A percentile compares a stretch with the other conserved stretches of the same genome.
Evolutionary conservation across 53 echinoderm and acorn worm species (phyloP).

Genomic region (Holothuria leucospilota): DNA sequence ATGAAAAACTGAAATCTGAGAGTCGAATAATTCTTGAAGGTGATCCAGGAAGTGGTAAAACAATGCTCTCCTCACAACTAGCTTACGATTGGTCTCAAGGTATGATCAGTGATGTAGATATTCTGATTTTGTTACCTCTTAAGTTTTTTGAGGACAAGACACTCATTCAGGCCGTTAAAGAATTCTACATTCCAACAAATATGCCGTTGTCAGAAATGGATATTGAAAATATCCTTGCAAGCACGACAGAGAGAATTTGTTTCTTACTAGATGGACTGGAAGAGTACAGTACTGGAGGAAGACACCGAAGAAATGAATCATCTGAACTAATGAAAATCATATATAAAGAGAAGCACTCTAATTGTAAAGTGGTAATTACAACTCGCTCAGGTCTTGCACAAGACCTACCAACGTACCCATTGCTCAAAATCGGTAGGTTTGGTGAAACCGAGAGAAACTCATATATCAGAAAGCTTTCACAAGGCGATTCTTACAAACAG

Average conservation of each 20-base stretch:
- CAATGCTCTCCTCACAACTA: conserved; percentile 10
- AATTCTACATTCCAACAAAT: conserved; percentile 6
- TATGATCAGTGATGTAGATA: background rate
- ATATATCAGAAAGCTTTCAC: background rate
- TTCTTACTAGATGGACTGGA: no score
- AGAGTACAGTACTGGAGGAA: background rate
- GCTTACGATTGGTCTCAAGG: conserved; percentile 15
- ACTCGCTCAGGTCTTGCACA: background rate
- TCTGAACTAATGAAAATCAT: background rate
- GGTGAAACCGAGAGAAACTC: background rate
- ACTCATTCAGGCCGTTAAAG: background rate
- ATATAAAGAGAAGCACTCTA: background rate
- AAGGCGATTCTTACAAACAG: background rate
- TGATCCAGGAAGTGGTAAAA: conserved; percentile 1
- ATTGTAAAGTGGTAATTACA: background rate
- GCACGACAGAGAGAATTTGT: background rate
- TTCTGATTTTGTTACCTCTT: conserved; percentile 4
- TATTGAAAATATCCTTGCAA: background rate
- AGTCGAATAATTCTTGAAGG: conserved; percentile 10
- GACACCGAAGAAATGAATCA: background rate
- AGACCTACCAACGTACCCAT: background rate
- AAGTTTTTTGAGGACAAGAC: background rate
- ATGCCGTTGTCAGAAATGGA: background rate
- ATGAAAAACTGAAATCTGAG: background rate
- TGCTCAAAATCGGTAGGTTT: conserved; percentile 11